Conservation (phyloP, 2,888 invertebrate genomes). For the Cyclophora punctaria region DNA sequence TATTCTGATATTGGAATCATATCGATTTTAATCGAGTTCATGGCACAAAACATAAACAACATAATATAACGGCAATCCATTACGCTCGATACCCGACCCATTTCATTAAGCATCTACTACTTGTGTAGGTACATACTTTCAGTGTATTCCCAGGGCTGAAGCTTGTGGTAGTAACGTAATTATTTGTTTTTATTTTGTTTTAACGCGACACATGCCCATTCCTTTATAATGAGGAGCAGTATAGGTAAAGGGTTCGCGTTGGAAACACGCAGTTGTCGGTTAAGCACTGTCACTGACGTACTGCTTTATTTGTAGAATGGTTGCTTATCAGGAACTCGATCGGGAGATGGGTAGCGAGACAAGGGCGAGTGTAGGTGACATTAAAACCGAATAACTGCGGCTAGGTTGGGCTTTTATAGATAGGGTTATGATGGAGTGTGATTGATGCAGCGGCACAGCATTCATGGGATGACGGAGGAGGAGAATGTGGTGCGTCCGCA, state of each 20-base stretch:
- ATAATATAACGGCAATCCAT: constrained; percentile 12
- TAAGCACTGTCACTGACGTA: too few relatives aligned
- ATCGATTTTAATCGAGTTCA: constrained; percentile 2
- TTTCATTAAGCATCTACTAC: constrained; percentile 29
- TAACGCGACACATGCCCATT: too few relatives aligned
- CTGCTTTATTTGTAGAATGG: too few relatives aligned
- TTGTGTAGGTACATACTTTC: neutral
- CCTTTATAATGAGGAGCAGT: neutral
- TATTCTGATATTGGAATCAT: neutral
- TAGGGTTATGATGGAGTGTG: neutral
- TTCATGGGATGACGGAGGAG: constrained; percentile 95
- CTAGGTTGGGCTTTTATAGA: too few relatives aligned
- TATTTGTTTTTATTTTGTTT: constrained; percentile 25
- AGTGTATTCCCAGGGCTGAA: constrained; percentile 25
- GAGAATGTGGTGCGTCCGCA: constrained; percentile 91
- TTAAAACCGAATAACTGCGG: too few relatives aligned
- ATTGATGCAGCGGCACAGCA: constrained; percentile 82
- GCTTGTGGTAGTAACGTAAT: constrained; percentile 18
- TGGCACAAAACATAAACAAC: constrained; percentile 1
- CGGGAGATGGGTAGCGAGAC: too few relatives aligned
- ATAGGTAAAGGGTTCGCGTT: neutral
- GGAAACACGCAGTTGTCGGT: neutral
- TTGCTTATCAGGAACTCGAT: too few relatives aligned
- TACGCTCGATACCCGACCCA: constrained; percentile 23
- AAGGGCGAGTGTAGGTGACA: too few relatives aligned